Evolutionary conservation across 2,113 vertebrate genomes (phyloP).

Genomic region (Tragulus kanchil): DNA sequence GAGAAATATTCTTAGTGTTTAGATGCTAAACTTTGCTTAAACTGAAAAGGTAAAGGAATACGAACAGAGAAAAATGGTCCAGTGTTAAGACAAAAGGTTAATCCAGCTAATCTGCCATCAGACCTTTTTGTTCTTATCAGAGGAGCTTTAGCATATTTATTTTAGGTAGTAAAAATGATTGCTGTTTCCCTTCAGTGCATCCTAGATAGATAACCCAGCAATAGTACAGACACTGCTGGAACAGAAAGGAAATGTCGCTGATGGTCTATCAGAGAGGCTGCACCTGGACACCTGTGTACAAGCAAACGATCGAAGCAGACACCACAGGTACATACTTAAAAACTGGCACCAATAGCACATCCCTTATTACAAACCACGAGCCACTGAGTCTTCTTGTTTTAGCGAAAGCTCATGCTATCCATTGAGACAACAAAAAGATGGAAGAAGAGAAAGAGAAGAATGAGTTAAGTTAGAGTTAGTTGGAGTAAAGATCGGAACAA

Average conservation of each 20-base stretch:
- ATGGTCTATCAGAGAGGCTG: background rate
- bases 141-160: background rate
- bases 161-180: background rate
- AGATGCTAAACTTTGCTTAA: background rate
- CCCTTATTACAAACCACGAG: slow-evolving; percentile 8
- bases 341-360: background rate
- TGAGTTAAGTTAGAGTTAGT: background rate
- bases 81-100: background rate
- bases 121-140: background rate
- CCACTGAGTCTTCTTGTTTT: background rate
- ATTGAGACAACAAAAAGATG: slow-evolving; percentile 37
- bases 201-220: background rate
- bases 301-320: background rate
- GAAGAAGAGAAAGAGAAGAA: background rate
- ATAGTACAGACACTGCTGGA: background rate
- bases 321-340: background rate
- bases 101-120: background rate
- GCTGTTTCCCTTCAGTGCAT: background rate
- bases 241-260: background rate
- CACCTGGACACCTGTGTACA: background rate
- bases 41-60: slow-evolving; percentile 6
- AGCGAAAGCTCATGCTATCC: slow-evolving; percentile 38
- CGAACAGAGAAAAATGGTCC: background rate
- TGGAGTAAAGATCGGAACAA: slow-evolving; percentile 38
- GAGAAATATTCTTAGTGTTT: slow-evolving; percentile 17